phyloP scores from a whole-genome alignment of 2,888 invertebrate genomes.

The Hirtodrosophila trivittata region DNA sequence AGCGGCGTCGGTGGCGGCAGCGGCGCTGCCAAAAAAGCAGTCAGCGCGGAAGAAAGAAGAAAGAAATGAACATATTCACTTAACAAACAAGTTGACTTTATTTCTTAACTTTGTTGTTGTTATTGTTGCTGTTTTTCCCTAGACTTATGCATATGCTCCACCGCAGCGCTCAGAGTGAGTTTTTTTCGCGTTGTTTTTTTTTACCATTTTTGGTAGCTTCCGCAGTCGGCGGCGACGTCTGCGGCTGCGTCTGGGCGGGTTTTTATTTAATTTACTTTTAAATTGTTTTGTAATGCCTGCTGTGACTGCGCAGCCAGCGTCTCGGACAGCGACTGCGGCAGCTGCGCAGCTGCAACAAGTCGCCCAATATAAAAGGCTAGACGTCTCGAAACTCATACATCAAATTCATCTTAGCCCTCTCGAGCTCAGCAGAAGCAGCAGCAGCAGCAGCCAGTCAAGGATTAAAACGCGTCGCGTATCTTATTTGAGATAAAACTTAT shows the following conservation, averaged over 20 bases:
- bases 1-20: conserved; percentile 15
- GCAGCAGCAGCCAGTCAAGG: conserved; percentile 51
- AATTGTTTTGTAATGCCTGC: conserved; percentile 79
- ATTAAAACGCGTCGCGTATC: conserved; percentile 60
- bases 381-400: conserved; percentile 81
- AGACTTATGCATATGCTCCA: conserved; percentile 62
- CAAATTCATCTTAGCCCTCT: conserved; percentile 83
- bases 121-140: conserved; percentile 39
- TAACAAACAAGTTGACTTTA: conserved; percentile 81
- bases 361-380: conserved; percentile 83
- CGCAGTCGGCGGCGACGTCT: conserved; percentile 52
- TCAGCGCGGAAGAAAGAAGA: conserved; percentile 45
- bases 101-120: conserved; percentile 49
- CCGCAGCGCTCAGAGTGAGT: conserved; percentile 40
- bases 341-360: conserved; percentile 54
- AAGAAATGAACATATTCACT: conserved; percentile 72
- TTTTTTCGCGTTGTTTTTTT: conserved; percentile 58
- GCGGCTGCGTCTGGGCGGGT: conserved; percentile 35
- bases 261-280: conserved; percentile 67
- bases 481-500: conserved; percentile 6
- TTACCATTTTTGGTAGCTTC: conserved; percentile 61
- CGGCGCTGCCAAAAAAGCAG: conserved; percentile 56
- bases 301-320: conserved; percentile 40
- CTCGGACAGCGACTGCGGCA: conserved; percentile 28
- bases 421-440: conserved; percentile 72